Base-by-base conservation (phyloP, 2,113 vertebrate genomes). In the Etia nguti region DNA sequence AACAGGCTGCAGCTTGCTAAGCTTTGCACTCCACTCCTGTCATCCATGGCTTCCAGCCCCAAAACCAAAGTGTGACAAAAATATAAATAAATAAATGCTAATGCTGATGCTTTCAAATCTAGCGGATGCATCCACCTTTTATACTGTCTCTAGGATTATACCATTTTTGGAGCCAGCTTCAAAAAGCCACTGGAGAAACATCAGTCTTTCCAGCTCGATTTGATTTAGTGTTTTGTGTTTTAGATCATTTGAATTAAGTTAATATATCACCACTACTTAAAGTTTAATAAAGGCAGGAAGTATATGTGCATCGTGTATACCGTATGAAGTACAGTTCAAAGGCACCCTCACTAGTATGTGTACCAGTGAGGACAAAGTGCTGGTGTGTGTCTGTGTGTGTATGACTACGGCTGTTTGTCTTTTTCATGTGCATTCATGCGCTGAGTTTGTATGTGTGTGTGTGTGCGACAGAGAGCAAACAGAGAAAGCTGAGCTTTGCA, bases 401-500 rank as follows among this genome's bases (percentile, higher is more conserved):
- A 34, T 62, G 59, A 6, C 59, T 10, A 36, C 36, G 31, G 57
- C 50, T 88, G 56, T 89, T 77, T 88, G 81, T 50, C 26, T 85
- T 84, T 12, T 16, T 46, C 9, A 22, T 73, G 79, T 26, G 13
- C 83, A 68, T 26, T 60, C 41, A 56, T 48, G 15, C 6, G 48
- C 41, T 56, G 41, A 41, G 59, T 62, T 29, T n/a, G n/a, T n/a
- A n/a, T 20, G 75, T 81, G 55, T 75, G 79, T 31, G 65, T 26
- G 56, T 38, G 8, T 62, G 87, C 6, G n/a, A 83, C 79, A 38
- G 83, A 86, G 85, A 75, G 87, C 86, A 91, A 93, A 89, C 88
- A 91, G 62, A 84, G 87, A 92, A 79, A 73, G 89, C 81, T 79
- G 86, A 92, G 90, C 91, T 38, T 84, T 70, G 89, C 83, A 50